phyloP scores from a whole-genome alignment of 2,797 vertebrate species.

The Thripadectes ignobilis region DNA sequence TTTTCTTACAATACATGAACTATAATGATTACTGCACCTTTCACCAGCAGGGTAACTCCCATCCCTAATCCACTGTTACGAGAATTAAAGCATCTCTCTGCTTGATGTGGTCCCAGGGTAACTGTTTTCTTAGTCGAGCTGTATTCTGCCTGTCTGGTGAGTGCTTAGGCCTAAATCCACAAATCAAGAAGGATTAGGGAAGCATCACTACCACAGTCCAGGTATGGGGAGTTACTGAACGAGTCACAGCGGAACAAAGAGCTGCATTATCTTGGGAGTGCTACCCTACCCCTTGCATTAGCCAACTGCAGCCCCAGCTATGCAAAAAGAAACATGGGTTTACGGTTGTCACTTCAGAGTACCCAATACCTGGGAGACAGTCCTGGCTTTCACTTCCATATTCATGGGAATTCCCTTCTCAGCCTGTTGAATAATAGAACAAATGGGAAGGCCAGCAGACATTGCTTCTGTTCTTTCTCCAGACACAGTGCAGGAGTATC shows the following conservation, averaged over 20 bases:
- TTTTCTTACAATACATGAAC: not conserved
- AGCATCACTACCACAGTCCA: not conserved
- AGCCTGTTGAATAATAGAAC: not conserved
- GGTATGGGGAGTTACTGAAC: not conserved
- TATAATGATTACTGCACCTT: not conserved
- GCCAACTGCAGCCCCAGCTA: not conserved
- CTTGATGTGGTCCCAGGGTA: not conserved
- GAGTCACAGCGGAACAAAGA: not conserved
- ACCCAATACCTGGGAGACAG: fast-evolving
- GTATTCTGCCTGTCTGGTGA: not conserved
- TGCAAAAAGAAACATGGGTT: not conserved
- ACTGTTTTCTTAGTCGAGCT: not conserved
- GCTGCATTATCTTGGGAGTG: fast-evolving
- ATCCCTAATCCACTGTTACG: not conserved
- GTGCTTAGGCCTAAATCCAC: not conserved
- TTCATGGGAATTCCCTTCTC: fast-evolving
- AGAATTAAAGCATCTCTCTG: not conserved
- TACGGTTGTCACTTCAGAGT: not conserved
- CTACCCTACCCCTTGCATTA: not conserved
- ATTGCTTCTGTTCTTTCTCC: not conserved
- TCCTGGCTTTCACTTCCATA: not conserved
- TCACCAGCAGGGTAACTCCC: not conserved
- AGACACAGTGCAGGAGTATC: fast-evolving
- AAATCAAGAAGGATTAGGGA: not conserved
- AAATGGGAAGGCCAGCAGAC: fast-evolving